Base-by-base conservation (phyloP, 2,113 vertebrate species). In the Steatornis caripensis region DNA sequence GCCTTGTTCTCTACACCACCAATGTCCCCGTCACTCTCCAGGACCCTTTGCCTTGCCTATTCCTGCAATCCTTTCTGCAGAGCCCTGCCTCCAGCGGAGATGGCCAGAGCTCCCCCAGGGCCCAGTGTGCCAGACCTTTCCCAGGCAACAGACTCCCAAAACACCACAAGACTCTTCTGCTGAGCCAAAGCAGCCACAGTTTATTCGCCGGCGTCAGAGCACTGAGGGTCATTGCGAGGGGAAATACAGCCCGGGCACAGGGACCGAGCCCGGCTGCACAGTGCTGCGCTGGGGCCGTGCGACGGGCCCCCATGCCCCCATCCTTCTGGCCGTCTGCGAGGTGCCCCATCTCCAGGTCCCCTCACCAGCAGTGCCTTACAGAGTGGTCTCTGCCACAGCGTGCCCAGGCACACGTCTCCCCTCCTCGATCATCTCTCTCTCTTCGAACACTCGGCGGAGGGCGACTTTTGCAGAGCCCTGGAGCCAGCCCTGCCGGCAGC, bases 351-450 rank as follows among this genome's bases (percentile, higher is more conserved):
- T 71, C 43, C 51, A 41, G n/a, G 6, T 3, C 9, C 55, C 26
- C 46, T 55, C 4, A 1, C 6, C 85, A 54, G 12, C 15, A 3
- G 30, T 5, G 15, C 10, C 14, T 68, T 36, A 74, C 1, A 45
- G 11, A 29, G 20, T 8, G 36, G 23, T 32, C 23, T 32, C 61
- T 21, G 11, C 15, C 1, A 2, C 7, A 19, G 27, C 5, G 16
- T 51, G 34, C 30, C 3, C 70, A 15, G 43, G 23, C 9, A 5
- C 10, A 0, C 6, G 43, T 37, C 3, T 81, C 10, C 16, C 7
- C 57, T 62, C 41, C 30, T 60, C 26, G 0, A 8, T 45, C 4
- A 1, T 6, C 0, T 0, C 24, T 23, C 57, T 72, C 27, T 74
- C 93, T n/a, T 87, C 66, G 1, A 94, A 91, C 24, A 91, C 36